A percentile compares a stretch with the other conserved stretches of the same genome.
Evolutionary conservation across 2,113 vertebrate genomes (phyloP).

Genomic region (Poicephalus meyeri): DNA sequence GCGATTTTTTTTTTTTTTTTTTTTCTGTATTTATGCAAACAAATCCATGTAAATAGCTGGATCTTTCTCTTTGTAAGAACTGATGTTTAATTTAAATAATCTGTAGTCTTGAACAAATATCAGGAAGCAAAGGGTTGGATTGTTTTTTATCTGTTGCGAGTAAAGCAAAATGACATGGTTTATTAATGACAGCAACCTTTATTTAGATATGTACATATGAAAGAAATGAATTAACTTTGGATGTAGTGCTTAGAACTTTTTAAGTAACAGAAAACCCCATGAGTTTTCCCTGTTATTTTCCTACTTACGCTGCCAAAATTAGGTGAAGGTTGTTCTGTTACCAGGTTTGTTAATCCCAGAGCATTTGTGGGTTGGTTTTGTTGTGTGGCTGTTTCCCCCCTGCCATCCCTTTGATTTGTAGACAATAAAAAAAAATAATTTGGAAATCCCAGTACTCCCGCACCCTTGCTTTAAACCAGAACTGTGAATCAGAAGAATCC

Average conservation of each 20-base stretch:
- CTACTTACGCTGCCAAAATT: background rate
- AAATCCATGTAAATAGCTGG: background rate
- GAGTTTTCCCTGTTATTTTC: background rate
- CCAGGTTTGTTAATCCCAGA: background rate
- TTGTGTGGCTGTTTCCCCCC: background rate
- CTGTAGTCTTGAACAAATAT: background rate
- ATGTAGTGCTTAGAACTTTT: background rate
- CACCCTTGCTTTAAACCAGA: background rate
- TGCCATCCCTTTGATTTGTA: background rate
- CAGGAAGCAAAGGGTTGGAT: background rate
- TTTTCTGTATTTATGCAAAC: background rate
- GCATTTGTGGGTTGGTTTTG: background rate
- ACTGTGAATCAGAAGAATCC: background rate
- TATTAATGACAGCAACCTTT: constrained; percentile 20
- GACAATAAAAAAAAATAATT: background rate
- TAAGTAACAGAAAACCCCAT: background rate
- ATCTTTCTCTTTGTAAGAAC: background rate
- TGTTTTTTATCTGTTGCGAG: background rate
- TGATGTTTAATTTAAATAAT: constrained; percentile 3
- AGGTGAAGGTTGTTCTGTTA: background rate
- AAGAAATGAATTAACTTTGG: background rate
- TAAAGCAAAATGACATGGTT: constrained; percentile 11
- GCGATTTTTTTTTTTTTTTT: background rate
- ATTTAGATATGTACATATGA: background rate
- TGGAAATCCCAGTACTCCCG: background rate